Base-by-base conservation (phyloP, 2,888 invertebrate genomes). In the Amiota communis region DNA sequence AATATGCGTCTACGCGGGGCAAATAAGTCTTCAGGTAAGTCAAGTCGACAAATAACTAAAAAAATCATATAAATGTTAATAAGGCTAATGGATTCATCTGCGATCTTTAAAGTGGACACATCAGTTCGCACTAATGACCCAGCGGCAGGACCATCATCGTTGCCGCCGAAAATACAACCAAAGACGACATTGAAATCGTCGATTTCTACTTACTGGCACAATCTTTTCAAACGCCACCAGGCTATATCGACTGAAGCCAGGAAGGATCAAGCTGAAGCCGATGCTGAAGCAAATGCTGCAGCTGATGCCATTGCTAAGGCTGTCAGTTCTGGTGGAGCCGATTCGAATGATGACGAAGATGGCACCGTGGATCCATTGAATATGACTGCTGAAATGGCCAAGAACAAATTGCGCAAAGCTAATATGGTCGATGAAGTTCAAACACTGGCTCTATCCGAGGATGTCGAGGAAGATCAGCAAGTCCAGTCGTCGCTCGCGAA, bases 181-280 rank as follows among this genome's bases (percentile, higher is more conserved):
- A 83, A 78, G 53, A 78, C 76, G 8, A 78, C 78, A 20, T 65
- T 88, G 12, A 87, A 82, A 71, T 72, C 80, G 3, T 87, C 88
- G 0, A 75, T 88, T 15, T 83, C 87, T 0, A 77, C 67, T 48
- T 87, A 86, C 76, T 89, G 87, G 88, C 84, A 82, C 70, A 72
- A 77, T 0, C 79, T 87, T 0, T 87, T 88, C 56, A 83, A 85
- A 53, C 86, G 87, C 67, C 77, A 78, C 46, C 85, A 80, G 67
- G 13, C 56, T 8, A 70, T 70, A 70, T 65, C 63, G 15, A 70
- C 59, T 11, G 47, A 73, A n/a, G 77, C 36, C 8, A 57, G 10
- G 0, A 64, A 63, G 0, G 11, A 13, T 4, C 51, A 72, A 10
- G 59, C 72, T 1, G n/a, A 59, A 2, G 8, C 3, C 23, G 47